phyloP scores from a whole-genome alignment of 2,113 vertebrate genomes.

The Thymallus thymallus region DNA sequence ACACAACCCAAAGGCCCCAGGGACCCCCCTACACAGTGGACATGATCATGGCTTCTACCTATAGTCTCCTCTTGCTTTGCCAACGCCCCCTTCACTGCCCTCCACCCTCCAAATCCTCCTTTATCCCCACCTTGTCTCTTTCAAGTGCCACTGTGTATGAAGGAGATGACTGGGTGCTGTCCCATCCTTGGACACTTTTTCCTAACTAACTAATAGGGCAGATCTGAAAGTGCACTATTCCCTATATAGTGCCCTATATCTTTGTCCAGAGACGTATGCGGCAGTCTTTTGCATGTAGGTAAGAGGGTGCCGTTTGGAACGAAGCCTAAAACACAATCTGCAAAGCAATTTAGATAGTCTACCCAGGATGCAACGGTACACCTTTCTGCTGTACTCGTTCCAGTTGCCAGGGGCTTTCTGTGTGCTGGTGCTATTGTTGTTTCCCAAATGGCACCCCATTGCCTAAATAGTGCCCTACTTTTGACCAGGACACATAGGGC shows the following conservation, averaged over 20 bases:
- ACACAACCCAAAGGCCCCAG: slow-evolving; percentile 88
- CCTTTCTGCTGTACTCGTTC: slow-evolving; percentile 65
- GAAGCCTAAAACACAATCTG: slow-evolving; percentile 64
- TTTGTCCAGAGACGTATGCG: no score
- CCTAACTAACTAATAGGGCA: no score
- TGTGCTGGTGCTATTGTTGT: slow-evolving; percentile 76
- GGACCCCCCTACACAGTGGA: slow-evolving; percentile 88
- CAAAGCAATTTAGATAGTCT: slow-evolving; percentile 78
- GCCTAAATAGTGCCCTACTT: no score
- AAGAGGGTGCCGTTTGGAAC: no score
- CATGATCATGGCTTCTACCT: slow-evolving; percentile 75
- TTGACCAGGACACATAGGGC: no score
- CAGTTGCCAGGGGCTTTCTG: slow-evolving; percentile 53
- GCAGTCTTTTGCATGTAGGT: no score
- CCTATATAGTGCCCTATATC: no score
- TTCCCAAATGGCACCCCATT: neutral
- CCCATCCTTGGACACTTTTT: no score
- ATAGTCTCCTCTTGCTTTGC: neutral
- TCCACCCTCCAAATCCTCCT: slow-evolving; percentile 64
- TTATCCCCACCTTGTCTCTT: slow-evolving; percentile 66
- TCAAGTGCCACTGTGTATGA: slow-evolving; percentile 74
- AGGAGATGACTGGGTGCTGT: slow-evolving; percentile 19
- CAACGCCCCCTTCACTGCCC: slow-evolving; percentile 37
- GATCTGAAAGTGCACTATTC: neutral
- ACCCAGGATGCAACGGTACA: slow-evolving; percentile 74